Evolutionary conservation across 1,140 invertebrate species (phyloP).

Genomic region (Drosophila insularis): DNA sequence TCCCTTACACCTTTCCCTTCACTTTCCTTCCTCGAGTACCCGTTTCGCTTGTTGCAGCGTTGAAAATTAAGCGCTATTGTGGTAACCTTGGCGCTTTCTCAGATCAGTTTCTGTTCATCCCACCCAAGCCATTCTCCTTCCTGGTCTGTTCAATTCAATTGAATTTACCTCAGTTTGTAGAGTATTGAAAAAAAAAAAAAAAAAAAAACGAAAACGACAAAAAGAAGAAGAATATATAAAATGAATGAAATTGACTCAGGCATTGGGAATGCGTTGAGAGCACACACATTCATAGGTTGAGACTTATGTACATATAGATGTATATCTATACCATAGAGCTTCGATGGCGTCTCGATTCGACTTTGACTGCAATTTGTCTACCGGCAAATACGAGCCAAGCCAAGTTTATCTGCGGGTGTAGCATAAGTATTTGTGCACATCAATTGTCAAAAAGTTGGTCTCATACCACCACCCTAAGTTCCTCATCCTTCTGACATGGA

Average conservation of each 20-base stretch:
- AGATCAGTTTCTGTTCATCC: slow-evolving; percentile 21
- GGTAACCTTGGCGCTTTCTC: slow-evolving; percentile 38
- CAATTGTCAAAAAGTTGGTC: slow-evolving; percentile 74
- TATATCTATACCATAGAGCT: slow-evolving; percentile 45
- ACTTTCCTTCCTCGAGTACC: background rate
- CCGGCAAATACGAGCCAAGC: slow-evolving; percentile 34
- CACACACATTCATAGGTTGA: background rate
- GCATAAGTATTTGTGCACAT: slow-evolving; percentile 73
- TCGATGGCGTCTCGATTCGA: slow-evolving; percentile 5
- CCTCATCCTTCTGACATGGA: slow-evolving; percentile 18
- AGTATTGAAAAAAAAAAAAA: slow-evolving; percentile 39
- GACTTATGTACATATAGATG: slow-evolving; percentile 23
- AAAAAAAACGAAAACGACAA: background rate
- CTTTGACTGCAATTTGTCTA: slow-evolving; percentile 69
- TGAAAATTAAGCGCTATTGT: slow-evolving; percentile 75
- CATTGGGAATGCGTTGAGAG: slow-evolving; percentile 27
- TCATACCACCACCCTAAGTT: background rate
- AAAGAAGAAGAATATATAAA: slow-evolving; percentile 36
- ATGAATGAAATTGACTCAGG: slow-evolving; percentile 59
- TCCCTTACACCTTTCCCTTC: background rate
- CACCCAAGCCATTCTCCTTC: background rate
- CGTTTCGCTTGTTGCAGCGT: slow-evolving; percentile 51
- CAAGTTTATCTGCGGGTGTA: slow-evolving; percentile 49
- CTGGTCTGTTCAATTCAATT: slow-evolving; percentile 53
- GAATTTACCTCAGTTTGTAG: slow-evolving; percentile 74